Percentiles rank a stretch among this genome's conserved stretches.
Evolutionary conservation across 1,140 invertebrate species (phyloP).

Genomic region (Euura saliciscinereae): DNA sequence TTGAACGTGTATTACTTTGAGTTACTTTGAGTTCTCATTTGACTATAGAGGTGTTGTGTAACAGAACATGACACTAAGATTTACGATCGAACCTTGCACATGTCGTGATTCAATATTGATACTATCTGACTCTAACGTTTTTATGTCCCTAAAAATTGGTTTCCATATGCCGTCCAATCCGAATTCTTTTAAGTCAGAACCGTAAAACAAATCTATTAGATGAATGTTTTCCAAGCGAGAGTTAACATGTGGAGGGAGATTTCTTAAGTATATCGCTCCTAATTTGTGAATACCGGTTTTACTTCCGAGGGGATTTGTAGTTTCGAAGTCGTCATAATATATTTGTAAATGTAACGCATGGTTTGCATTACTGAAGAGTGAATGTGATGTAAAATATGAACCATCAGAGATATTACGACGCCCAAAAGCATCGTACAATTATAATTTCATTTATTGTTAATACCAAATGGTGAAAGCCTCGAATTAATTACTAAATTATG

Average conservation of each 20-base stretch:
- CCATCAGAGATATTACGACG: slow-evolving; percentile 13
- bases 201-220: neutral
- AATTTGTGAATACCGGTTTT: neutral
- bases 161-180: slow-evolving; percentile 14
- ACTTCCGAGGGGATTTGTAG: slow-evolving; percentile 18
- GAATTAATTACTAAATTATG: too few relatives aligned
- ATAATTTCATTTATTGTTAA: too few relatives aligned
- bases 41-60: too few relatives aligned
- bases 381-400: slow-evolving; percentile 17
- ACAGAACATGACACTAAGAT: slow-evolving; percentile 6
- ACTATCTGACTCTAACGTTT: slow-evolving; percentile 19
- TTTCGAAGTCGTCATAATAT: slow-evolving; percentile 28
- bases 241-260: neutral
- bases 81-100: slow-evolving; percentile 14
- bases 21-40: too few relatives aligned
- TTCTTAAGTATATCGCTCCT: neutral
- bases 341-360: slow-evolving; percentile 15
- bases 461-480: too few relatives aligned
- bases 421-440: too few relatives aligned
- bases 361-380: slow-evolving; percentile 13
- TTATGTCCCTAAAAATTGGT: slow-evolving; percentile 20
- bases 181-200: neutral
- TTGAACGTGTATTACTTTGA: too few relatives aligned
- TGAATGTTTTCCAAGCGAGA: neutral
- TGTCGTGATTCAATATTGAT: neutral